Base-by-base conservation (phyloP, 2,888 invertebrate genomes). In the Pseudococcus viburni region DNA sequence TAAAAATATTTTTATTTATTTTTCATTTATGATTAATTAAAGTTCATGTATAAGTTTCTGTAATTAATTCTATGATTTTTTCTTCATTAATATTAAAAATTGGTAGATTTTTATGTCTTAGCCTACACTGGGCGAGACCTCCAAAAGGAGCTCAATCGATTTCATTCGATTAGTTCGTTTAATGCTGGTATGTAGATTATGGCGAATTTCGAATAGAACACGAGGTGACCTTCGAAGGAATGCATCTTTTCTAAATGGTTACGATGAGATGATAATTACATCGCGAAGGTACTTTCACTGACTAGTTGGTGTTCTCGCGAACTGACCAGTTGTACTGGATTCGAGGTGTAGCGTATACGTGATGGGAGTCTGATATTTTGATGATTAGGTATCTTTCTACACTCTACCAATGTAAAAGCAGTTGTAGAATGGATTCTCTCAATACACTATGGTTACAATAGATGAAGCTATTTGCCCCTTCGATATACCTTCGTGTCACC, bases 261-360 rank as follows among this genome's bases (percentile, higher is more conserved):
- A 51, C 48, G 12, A 64, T 64, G 64, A 64, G 22, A 22, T 64
- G 22, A 9, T 64, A 64, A 64, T 64, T 64, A 64, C 19, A 19
- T 7, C 4, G 15, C 11, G 64, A n/a, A 22, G 64, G 12, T 22
- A 64, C 64, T 64, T 64, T 64, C 64, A 64, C 64, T 64, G 64
- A 12, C 22, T 19, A 9, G 64, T 64, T 19, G 64, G 64, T 22
- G 64, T 42, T 42, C 11, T 19, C 22, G 64, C 64, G 64, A 64
- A 59, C 55, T 59, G 59, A 59, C 59, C 59, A 59, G 59, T 59
- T 59, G 59, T 59, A 59, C 59, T 59, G 59, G 59, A 59, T 59
- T n/a, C 15, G 15, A 15, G 4, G 15, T 46, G 46, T 46, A 46
- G 48, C 15, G 59, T 0, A n/a, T 59, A 59, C 59, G 59, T 59